A percentile compares a stretch with the other conserved stretches of the same genome.
These are phyloP conservation scores for Malthinus seriepunctatus DNA, from an alignment of 2,888 invertebrate genomes.

Conservation along the genomic window DNA sequence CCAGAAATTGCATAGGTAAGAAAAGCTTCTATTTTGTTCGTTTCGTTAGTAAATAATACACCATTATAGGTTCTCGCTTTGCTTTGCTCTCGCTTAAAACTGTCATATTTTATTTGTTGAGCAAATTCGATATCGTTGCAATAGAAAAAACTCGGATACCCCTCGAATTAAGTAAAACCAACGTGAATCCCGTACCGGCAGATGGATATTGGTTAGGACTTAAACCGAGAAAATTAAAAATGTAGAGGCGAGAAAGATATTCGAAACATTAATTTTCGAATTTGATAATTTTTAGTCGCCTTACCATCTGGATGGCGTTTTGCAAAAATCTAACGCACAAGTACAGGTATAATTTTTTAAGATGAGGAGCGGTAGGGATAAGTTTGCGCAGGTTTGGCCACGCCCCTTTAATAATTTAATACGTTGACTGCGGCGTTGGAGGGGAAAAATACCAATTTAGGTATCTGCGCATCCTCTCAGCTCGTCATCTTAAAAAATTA, in stretches of 20 bases:
- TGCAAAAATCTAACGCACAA: no score
- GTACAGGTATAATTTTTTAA: no score
- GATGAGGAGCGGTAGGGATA: no score
- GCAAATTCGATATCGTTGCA: slow-evolving; percentile 38
- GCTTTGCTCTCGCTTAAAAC: slow-evolving; percentile 27
- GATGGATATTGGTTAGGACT: slow-evolving; percentile 41
- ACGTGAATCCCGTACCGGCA: slow-evolving; percentile 35
- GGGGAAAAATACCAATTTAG: no score
- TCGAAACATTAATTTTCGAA: not conserved
- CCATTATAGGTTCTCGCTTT: slow-evolving; percentile 35
- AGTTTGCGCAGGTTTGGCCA: no score
- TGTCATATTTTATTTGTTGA: slow-evolving; percentile 37
- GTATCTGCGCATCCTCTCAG: no score
- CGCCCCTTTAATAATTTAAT: no score
- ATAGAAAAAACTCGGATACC: slow-evolving; percentile 40
- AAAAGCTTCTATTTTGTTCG: not conserved
- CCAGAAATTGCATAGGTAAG: slow-evolving; percentile 57
- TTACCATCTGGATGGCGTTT: no score
- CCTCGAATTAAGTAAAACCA: slow-evolving; percentile 30
- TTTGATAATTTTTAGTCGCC: not conserved
- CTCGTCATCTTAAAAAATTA: no score
- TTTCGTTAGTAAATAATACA: not conserved
- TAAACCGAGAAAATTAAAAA: slow-evolving; percentile 17
- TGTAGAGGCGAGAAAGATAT: not conserved
- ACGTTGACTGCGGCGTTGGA: no score